These are phyloP conservation scores for Trematocara unimaculatum DNA, from an alignment of 2,113 vertebrate species.

Conservation along the genomic window DNA sequence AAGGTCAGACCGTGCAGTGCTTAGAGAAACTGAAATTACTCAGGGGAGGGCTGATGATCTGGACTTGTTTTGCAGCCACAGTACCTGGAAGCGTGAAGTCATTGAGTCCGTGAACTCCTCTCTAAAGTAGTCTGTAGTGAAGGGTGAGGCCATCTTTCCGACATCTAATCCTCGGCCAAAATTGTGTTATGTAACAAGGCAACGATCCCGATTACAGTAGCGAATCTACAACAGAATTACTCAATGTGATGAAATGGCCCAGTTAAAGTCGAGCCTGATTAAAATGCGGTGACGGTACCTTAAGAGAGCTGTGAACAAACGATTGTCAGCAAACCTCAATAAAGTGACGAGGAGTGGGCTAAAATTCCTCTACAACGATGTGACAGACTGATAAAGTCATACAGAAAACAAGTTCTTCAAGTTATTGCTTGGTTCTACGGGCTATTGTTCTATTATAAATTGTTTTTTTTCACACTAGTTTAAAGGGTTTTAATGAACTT, in stretches of 20 bases:
- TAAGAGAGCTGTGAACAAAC: neutral
- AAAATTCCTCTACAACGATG: neutral
- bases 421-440: rapidly evolving
- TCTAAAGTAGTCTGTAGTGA: neutral
- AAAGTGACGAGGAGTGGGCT: neutral
- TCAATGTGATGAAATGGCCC: rapidly evolving
- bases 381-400: neutral
- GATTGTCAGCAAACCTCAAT: neutral
- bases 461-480: neutral
- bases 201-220: neutral
- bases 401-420: neutral
- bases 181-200: rapidly evolving
- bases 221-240: neutral
- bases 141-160: neutral
- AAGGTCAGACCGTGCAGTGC: neutral
- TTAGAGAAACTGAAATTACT: neutral
- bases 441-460: neutral
- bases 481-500: neutral
- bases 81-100: neutral
- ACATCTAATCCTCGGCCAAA: neutral
- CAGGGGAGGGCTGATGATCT: neutral
- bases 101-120: neutral
- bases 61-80: neutral
- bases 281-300: neutral
- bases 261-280: neutral